Evolutionary conservation across 1,140 invertebrate genomes (phyloP).

Genomic region (Bombus waltoni): DNA sequence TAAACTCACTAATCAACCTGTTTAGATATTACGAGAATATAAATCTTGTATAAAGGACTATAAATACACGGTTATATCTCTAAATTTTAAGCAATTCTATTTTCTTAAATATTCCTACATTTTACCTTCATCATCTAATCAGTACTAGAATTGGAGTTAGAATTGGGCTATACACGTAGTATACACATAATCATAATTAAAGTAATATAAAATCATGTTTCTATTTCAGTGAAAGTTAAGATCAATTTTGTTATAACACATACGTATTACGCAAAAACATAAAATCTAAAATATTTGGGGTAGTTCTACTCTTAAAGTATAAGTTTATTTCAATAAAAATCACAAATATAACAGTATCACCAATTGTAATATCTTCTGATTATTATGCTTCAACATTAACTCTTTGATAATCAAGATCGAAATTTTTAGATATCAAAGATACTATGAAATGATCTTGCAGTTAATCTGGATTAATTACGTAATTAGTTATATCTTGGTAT

Average conservation of each 20-base stretch:
- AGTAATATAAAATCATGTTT: too few relatives aligned
- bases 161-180: too few relatives aligned
- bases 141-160: too few relatives aligned
- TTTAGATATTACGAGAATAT: conserved; percentile 16
- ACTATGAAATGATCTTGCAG: neutral
- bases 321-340: neutral
- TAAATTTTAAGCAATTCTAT: conserved; percentile 21
- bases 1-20: neutral
- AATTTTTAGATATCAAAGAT: neutral
- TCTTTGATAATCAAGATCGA: neutral
- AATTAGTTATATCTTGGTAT: too few relatives aligned
- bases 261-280: neutral
- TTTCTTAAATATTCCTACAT: neutral
- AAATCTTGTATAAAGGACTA: conserved; percentile 40
- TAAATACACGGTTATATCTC: conserved; percentile 30
- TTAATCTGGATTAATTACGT: neutral
- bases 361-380: neutral
- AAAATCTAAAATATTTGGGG: neutral
- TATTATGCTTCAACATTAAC: neutral
- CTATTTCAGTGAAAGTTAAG: too few relatives aligned
- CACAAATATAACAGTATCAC: neutral
- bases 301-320: neutral
- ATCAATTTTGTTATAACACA: neutral
- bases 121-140: neutral
- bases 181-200: too few relatives aligned